Conservation (phyloP, 2,113 vertebrate species). For the Hippocampus zosterae region DNA sequence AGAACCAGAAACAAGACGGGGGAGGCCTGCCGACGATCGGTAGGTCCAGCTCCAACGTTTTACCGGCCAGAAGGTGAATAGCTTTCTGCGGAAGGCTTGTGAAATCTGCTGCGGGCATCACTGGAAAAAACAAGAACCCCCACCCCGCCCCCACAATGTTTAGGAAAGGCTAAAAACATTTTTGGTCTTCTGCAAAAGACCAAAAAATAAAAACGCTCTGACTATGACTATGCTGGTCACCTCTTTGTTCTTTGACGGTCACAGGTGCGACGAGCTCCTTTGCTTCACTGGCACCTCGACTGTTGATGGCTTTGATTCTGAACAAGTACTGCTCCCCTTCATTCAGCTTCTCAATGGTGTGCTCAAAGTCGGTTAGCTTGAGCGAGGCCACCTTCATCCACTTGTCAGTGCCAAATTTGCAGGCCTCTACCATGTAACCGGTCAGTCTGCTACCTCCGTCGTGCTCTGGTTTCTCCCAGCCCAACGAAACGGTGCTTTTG, state of each 20-base stretch:
- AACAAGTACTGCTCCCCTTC: conserved; percentile 94
- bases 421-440: conserved; percentile 90
- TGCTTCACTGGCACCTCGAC: conserved; percentile 86
- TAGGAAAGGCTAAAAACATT: too few species aligned
- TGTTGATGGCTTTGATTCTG: conserved; percentile 89
- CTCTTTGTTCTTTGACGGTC: conserved; percentile 90
- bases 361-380: conserved; percentile 84
- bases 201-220: neutral
- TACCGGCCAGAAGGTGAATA: conserved; percentile 85
- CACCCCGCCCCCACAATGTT: too few species aligned
- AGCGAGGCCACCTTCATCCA: conserved; percentile 94
- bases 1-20: conserved; percentile 88
- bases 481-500: conserved; percentile 86
- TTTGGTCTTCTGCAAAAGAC: neutral
- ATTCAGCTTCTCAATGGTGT: conserved; percentile 90
- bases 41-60: conserved; percentile 84
- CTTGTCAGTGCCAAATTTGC: conserved; percentile 88
- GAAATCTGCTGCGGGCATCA: conserved; percentile 87
- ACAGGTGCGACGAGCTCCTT: conserved; percentile 88
- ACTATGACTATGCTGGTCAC: conserved; percentile 56
- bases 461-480: conserved; percentile 96
- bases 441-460: conserved; percentile 93
- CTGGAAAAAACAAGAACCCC: conserved; percentile 54
- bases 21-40: conserved; percentile 89
- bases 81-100: conserved; percentile 89